Conservation (phyloP, 2,113 vertebrate species). For the Microcebus lehilahytsara region DNA sequence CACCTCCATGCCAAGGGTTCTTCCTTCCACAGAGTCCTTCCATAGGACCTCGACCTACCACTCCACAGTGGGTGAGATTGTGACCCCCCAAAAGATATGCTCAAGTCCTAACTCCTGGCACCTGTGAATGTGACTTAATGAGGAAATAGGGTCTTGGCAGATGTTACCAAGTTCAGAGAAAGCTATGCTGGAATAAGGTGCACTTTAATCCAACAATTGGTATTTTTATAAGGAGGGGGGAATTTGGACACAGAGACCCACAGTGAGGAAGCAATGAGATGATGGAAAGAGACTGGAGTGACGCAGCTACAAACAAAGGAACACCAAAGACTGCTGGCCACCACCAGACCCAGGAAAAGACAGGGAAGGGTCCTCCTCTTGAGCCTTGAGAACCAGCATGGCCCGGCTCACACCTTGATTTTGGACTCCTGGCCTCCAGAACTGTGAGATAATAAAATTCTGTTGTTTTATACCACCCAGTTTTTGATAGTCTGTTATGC, state of each 20-base stretch:
- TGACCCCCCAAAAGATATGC: accelerated
- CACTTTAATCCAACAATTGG: neutral
- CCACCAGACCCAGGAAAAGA: neutral
- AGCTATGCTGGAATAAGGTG: neutral
- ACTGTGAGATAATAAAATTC: neutral
- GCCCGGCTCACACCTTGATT: neutral
- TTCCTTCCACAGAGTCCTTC: neutral
- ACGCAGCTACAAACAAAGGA: neutral
- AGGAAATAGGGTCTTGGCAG: neutral
- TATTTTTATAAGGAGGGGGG: neutral
- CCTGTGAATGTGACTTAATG: neutral
- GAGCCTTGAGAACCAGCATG: neutral
- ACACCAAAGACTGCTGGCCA: neutral
- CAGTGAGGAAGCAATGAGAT: neutral
- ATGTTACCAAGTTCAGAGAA: neutral
- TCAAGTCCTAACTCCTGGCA: neutral
- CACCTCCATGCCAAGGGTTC: neutral
- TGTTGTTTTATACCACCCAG: neutral
- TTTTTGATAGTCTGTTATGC: neutral
- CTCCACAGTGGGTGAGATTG: neutral
- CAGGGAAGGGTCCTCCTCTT: neutral
- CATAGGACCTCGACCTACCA: neutral
- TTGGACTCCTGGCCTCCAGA: neutral
- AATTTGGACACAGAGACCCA: neutral
- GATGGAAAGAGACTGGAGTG: neutral